phyloP scores from a whole-genome alignment of 35 echinoderm and acorn worm species.

The Hemicentrotus pulcherrimus region DNA sequence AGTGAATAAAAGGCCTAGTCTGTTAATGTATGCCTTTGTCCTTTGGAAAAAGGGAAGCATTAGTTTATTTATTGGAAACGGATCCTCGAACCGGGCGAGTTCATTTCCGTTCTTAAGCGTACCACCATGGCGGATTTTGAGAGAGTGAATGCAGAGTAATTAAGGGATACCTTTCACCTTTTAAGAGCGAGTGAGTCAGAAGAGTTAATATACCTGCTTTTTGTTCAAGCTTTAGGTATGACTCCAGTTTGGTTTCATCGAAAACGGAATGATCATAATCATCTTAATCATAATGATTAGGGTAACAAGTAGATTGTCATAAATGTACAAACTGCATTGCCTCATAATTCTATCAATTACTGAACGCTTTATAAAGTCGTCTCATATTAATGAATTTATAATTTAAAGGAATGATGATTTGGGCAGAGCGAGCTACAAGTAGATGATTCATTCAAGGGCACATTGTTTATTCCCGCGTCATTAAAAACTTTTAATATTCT shows the following conservation, averaged over 20 bases:
- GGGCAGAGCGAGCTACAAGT: too few species aligned
- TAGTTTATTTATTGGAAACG: slow-evolving; percentile 12
- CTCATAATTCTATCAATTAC: neutral
- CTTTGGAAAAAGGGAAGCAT: neutral
- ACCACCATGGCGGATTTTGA: neutral
- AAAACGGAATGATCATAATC: too few species aligned
- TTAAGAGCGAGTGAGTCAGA: neutral
- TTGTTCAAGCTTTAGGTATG: neutral
- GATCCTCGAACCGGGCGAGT: neutral
- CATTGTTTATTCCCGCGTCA: too few species aligned
- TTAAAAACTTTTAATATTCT: too few species aligned
- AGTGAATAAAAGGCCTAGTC: slow-evolving; percentile 25
- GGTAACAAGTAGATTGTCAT: neutral
- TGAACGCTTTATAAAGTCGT: neutral
- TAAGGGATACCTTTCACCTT: neutral
- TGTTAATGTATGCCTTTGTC: neutral
- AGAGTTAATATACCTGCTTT: neutral
- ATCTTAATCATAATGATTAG: neutral
- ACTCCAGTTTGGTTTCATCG: neutral
- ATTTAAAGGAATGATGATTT: neutral
- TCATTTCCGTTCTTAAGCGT: neutral
- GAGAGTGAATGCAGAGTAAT: neutral
- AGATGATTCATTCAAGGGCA: too few species aligned
- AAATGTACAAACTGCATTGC: neutral
- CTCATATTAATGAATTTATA: neutral